Conservation (phyloP, 2,797 vertebrate species). For the Peromyscus melanophrys region DNA sequence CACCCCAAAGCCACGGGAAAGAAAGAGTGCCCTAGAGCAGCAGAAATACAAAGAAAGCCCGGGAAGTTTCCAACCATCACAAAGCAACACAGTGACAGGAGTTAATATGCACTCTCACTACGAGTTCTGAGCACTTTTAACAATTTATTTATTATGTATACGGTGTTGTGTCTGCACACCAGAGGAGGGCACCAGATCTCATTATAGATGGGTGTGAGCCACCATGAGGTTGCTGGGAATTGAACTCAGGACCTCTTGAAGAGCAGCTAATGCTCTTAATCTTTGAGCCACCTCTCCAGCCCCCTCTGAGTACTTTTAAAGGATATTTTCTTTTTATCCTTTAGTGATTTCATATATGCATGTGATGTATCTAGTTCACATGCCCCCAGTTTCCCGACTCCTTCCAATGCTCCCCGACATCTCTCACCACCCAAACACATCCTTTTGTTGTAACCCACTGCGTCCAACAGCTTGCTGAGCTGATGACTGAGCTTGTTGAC, state of each 20-base stretch:
- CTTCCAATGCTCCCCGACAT: neutral
- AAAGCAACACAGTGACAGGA: neutral
- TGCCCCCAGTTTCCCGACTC: neutral
- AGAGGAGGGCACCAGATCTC: no score
- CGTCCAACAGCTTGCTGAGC: neutral
- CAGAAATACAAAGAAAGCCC: neutral
- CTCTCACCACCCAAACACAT: neutral
- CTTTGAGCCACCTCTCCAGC: no score
- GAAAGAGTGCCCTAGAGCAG: neutral
- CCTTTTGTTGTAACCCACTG: no score
- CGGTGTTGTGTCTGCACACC: no score
- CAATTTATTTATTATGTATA: no score
- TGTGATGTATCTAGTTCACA: neutral
- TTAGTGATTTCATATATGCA: neutral
- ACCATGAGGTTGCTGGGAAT: no score
- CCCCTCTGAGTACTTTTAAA: neutral
- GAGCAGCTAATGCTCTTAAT: no score
- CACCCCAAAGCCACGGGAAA: neutral
- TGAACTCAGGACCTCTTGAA: no score
- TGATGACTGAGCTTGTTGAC: neutral
- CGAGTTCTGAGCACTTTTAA: neutral
- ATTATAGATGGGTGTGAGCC: no score
- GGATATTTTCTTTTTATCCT: neutral
- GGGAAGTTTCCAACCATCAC: neutral
- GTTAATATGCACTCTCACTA: neutral